phyloP scores from a whole-genome alignment of 2,113 vertebrate genomes.

The Phrynosoma platyrhinos region DNA sequence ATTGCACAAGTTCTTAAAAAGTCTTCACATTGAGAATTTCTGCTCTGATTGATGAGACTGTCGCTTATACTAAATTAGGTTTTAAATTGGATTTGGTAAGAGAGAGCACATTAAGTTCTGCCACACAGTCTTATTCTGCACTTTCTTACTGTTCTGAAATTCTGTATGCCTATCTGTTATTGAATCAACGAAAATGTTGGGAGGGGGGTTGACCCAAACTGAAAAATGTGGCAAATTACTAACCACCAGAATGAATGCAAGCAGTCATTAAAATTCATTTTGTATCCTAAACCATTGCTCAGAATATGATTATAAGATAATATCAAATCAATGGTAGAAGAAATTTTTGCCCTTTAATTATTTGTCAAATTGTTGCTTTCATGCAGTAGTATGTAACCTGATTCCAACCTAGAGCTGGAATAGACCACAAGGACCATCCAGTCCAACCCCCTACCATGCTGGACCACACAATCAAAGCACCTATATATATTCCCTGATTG shows the following conservation, averaged over 20 bases:
- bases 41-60: constrained; percentile 5
- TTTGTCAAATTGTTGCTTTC: neutral
- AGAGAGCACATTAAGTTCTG: constrained; percentile 26
- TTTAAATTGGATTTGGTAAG: constrained; percentile 41
- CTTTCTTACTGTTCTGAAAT: neutral
- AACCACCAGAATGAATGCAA: constrained; percentile 5
- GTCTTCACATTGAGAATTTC: neutral
- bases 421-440: too few relatives aligned
- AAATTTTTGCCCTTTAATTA: neutral
- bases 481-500: neutral
- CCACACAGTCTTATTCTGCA: neutral
- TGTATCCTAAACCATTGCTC: neutral
- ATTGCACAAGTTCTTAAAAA: neutral
- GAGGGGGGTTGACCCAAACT: neutral
- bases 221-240: neutral
- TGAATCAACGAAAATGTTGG: neutral
- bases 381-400: neutral
- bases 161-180: neutral
- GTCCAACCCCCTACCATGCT: too few relatives aligned
- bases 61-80: constrained; percentile 1
- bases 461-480: too few relatives aligned
- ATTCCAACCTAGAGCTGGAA: neutral
- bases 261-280: neutral
- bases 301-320: neutral
- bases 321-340: neutral